Base-by-base conservation (phyloP, 2,888 invertebrate species). In the Leptopterna dolabrata region DNA sequence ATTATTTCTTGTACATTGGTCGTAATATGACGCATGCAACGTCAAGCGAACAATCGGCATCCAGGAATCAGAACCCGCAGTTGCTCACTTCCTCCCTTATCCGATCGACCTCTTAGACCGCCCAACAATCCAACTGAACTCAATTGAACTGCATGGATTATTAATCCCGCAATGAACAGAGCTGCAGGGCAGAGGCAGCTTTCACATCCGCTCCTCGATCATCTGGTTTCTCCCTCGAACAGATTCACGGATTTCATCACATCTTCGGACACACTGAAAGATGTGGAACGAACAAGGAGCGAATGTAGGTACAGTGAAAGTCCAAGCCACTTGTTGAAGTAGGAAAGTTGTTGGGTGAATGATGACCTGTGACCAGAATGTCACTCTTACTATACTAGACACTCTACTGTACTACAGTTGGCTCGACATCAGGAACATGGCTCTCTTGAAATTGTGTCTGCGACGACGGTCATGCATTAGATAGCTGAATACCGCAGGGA, bases 131-230 rank as follows among this genome's bases (percentile, higher is more conserved):
- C 63, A 7, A 24, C 24, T 24, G 63, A 63, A 24, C 63, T 63
- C 63, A 63, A 24, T 63, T 63, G 63, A 24, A 63, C 63, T 78
- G 19, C 78, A 78, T 45, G 78, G 78, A 24, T 78, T 78, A 78
- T 78, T 78, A 45, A 78, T 45, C 45, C 78, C 45, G 45, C 45
- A 27, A 78, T 45, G 43, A 78, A 45, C 76, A 41, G 76, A 30
- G 76, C 24, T n/a, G 36, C 24, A 2, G 41, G 3, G 9, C 45
- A 27, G n/a, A 78, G 45, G 24, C 43, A 24, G 45, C 78, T 78
- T 78, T 78, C 78, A 78, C 78, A 78, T 78, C 78, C 78, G 78
- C 78, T 78, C n/a, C 43, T 78, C 41, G 41, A 45, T 78, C 41
- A 9, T 19, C 78, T 45, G 45, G 78, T 78, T 78, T 78, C n/a